phyloP scores from a whole-genome alignment of 2,888 invertebrate genomes.

The Smittia aterrima region DNA sequence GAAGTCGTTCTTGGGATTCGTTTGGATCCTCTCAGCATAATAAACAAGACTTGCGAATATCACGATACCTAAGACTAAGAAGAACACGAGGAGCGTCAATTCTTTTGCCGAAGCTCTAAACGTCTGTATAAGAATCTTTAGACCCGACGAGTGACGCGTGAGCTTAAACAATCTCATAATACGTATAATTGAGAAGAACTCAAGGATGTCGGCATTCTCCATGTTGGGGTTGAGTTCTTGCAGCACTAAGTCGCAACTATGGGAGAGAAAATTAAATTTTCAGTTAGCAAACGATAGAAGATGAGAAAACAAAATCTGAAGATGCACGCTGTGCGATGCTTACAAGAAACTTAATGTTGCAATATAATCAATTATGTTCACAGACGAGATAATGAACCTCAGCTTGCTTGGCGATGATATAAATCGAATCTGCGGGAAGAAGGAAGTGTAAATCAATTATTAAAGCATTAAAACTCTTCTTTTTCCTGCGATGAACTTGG shows the following conservation, averaged over 20 bases:
- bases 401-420: slow-evolving; percentile 92
- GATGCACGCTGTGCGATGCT: slow-evolving; percentile 42
- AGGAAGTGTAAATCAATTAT: slow-evolving; percentile 38
- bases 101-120: slow-evolving; percentile 97
- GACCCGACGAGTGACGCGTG: slow-evolving; percentile 93
- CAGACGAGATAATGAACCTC: slow-evolving; percentile 92
- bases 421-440: slow-evolving; percentile 64
- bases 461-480: background rate
- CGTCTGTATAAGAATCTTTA: slow-evolving; percentile 97
- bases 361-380: slow-evolving; percentile 98
- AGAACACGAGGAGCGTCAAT: slow-evolving; percentile 92
- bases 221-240: slow-evolving; percentile 87
- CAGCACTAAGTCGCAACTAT: slow-evolving; percentile 68
- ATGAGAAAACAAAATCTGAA: background rate
- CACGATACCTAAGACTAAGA: slow-evolving; percentile 95
- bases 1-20: slow-evolving; percentile 95
- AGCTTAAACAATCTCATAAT: slow-evolving; percentile 97
- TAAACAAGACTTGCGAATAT: slow-evolving; percentile 98
- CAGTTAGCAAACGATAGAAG: too few species aligned
- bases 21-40: slow-evolving; percentile 95
- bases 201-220: slow-evolving; percentile 93
- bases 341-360: slow-evolving; percentile 98
- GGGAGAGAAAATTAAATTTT: too few species aligned
- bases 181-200: slow-evolving; percentile 96
- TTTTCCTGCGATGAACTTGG: background rate